Base-by-base conservation (phyloP, 2,888 invertebrate genomes). In the Coleophora deauratella region DNA sequence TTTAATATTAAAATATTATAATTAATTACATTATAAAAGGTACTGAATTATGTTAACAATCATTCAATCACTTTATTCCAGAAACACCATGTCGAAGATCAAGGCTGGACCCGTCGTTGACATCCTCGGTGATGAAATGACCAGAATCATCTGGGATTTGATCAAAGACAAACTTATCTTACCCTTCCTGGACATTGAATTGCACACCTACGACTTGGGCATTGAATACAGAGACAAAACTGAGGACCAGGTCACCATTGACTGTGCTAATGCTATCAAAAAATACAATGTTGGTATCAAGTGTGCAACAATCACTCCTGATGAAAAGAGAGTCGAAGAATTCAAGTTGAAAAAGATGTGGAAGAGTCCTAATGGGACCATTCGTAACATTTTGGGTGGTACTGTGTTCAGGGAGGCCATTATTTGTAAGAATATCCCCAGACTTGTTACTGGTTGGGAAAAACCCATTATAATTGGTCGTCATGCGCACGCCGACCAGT, bases 221-320 rank as follows among this genome's bases (percentile, higher is more conserved):
- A 96, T 99, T 56, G 96, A 99, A 85, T 89, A 97, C 73, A 90
- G 99, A 46, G 98, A 99, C 72, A 89, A 91, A 56, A 99, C 99
- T 38, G 89, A 95, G 45, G 99, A 99, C 70, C 91, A 97, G 80
- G 97, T 99, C 2, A 99, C 99, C 0, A 87, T 98, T 50, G 99
- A 99, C 55, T 97, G 98, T 74, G 99, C 99, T 7, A 92, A 98
- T 73, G 99, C 99, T 10, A 90, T 99, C 42, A 94, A 96, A 72
- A 96, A 96, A 70, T 98, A 97, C 87, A 98, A 97, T 78, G 99
- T 99, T 38, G 99, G 99, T 33, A 96, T 99, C 53, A 99, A 99
- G 78, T 99, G 99, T 84, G 99, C 99, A 15, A 96, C 99, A 2
- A 99, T 99, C 51, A 99, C 99, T 1, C 98, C 99, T 1, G 99